phyloP scores from a whole-genome alignment of 2,113 vertebrate genomes.

The Talpa occidentalis region DNA sequence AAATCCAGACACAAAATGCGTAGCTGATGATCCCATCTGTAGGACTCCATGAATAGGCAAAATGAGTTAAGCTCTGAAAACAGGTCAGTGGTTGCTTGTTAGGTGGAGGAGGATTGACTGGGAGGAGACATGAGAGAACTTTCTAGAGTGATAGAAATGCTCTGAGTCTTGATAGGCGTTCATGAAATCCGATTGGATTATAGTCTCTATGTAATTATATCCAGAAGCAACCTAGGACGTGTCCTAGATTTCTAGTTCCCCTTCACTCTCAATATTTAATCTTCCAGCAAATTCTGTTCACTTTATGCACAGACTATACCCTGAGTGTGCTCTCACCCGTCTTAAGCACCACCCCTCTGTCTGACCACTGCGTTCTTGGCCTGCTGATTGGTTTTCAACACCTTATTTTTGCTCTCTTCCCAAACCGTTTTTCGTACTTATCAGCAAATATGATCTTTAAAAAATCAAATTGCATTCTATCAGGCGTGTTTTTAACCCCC shows the following conservation, averaged over 20 bases:
- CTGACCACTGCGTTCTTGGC: background rate
- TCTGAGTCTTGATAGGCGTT: background rate
- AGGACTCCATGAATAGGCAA: background rate
- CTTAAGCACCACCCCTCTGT: background rate
- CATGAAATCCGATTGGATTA: background rate
- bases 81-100: background rate
- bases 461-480: background rate
- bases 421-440: background rate
- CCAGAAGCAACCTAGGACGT: conserved; percentile 19
- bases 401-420: background rate
- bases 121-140: background rate
- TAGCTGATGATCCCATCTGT: background rate
- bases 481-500: background rate
- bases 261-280: background rate
- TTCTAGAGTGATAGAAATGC: background rate
- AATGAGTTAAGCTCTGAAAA: background rate
- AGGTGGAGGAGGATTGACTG: background rate
- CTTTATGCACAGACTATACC: background rate
- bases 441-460: background rate
- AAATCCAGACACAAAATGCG: background rate
- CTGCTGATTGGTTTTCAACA: background rate
- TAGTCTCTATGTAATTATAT: background rate
- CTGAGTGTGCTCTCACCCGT: background rate
- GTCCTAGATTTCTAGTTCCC: background rate
- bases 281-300: background rate